Percentiles rank a stretch among this genome's conserved stretches.
phyloP scores from a whole-genome alignment of 2,797 vertebrate species.

The Furcifer pardalis region DNA sequence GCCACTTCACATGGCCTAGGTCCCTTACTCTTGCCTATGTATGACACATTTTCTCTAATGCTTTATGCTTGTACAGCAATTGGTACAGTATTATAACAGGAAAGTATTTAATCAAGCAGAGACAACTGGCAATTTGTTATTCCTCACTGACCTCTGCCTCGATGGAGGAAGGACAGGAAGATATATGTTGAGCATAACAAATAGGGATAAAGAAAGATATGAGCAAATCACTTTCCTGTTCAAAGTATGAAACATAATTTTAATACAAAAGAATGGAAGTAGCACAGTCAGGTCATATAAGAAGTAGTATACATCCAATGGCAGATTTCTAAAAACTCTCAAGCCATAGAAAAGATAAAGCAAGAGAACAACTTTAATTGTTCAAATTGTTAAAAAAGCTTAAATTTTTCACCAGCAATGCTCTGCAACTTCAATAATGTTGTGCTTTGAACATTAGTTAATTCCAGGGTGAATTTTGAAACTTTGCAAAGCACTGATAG shows the following conservation, averaged over 20 bases:
- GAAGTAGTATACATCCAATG: too few relatives aligned
- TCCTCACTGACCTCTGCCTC: constrained; percentile 48
- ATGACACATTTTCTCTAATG: constrained; percentile 30
- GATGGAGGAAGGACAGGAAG: constrained; percentile 1
- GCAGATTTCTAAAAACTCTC: not conserved
- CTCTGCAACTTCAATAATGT: not conserved
- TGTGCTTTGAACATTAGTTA: not conserved
- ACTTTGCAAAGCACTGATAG: constrained; percentile 6
- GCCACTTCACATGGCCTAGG: not conserved
- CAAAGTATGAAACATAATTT: constrained; percentile 10
- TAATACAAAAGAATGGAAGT: not conserved
- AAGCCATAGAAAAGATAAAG: not conserved
- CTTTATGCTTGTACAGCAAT: constrained; percentile 26
- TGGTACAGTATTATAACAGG: constrained; percentile 39
- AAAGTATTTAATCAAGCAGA: constrained; percentile 52
- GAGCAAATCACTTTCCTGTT: not conserved
- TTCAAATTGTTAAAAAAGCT: not conserved
- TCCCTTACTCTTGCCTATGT: constrained; percentile 24
- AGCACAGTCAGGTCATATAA: not conserved
- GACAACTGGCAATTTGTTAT: constrained; percentile 57
- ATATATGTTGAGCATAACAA: constrained; percentile 6
- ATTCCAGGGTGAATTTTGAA: constrained; percentile 13
- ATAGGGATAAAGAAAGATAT: not conserved
- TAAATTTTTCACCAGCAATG: constrained; percentile 10
- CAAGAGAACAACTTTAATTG: not conserved